These are phyloP conservation scores for Cheilosia vernalis DNA, from an alignment of 2,888 invertebrate genomes.

Conservation along the genomic window DNA sequence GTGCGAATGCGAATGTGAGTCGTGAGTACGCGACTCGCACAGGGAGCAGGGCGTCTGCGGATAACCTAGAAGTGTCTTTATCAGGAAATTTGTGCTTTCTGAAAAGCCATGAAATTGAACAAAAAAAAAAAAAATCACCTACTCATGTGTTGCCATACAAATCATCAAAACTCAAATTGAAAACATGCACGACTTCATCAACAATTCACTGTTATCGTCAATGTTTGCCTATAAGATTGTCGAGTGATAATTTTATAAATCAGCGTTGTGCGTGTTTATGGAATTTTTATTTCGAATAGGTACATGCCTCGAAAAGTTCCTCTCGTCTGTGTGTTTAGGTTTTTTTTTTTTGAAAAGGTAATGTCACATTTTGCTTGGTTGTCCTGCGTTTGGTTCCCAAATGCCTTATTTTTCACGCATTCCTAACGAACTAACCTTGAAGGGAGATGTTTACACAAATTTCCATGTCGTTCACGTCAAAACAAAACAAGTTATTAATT, in stretches of 20 bases:
- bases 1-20: constrained; percentile 9
- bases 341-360: neutral
- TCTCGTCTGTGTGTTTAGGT: neutral
- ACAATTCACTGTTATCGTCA: constrained; percentile 19
- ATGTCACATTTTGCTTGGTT: neutral
- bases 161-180: constrained; percentile 15
- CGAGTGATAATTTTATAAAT: constrained; percentile 48
- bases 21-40: neutral
- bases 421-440: neutral
- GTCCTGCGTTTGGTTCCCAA: neutral
- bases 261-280: constrained; percentile 13
- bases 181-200: constrained; percentile 11
- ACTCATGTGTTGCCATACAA: constrained; percentile 5
- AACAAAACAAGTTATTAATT: neutral
- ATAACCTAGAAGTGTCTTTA: too few species aligned
- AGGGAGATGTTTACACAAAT: neutral
- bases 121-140: neutral
- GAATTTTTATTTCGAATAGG: constrained; percentile 14
- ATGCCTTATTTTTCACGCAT: neutral
- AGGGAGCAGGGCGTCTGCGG: too few species aligned
- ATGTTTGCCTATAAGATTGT: constrained; percentile 60
- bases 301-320: neutral
- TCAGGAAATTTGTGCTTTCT: neutral
- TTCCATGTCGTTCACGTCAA: neutral
- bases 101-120: neutral